Evolutionary conservation across 53 echinoderm and acorn worm species (phyloP).

Genomic region (Arbacia lixula): DNA sequence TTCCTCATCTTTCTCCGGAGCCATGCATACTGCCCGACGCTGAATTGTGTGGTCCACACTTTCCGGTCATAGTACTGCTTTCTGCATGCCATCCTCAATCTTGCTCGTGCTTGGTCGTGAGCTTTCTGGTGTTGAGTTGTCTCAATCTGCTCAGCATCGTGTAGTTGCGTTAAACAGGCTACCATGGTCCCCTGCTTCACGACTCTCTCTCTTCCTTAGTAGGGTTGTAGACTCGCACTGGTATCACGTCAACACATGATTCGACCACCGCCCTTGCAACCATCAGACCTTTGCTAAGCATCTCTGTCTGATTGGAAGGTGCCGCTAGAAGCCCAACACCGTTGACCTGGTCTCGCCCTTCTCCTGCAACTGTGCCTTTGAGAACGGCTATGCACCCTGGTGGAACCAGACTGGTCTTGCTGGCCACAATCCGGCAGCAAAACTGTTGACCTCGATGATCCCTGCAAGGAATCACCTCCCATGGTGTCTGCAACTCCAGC

Average conservation of each 20-base stretch:
- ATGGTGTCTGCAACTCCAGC: not conserved
- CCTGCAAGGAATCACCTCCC: not conserved
- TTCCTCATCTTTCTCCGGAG: no score
- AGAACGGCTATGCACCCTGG: not conserved
- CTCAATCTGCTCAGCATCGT: no score
- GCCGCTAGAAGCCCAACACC: not conserved
- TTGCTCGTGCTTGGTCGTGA: no score
- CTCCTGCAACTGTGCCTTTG: not conserved
- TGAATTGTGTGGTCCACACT: no score
- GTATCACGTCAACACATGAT: not conserved
- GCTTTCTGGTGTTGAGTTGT: no score
- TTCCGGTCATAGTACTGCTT: no score
- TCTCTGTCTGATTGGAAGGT: not conserved
- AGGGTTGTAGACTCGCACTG: constrained; percentile 10
- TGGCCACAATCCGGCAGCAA: constrained; percentile 4
- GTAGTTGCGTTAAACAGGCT: not conserved
- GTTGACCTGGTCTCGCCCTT: not conserved
- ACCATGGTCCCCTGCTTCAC: constrained; percentile 7
- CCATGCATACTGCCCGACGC: no score
- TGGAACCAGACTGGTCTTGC: not conserved
- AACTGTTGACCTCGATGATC: not conserved
- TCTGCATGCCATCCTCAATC: no score
- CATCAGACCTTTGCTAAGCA: not conserved
- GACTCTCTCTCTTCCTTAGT: not conserved
- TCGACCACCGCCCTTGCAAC: not conserved